phyloP scores from a whole-genome alignment of 2,113 vertebrate species.

The Dromaius novaehollandiae region DNA sequence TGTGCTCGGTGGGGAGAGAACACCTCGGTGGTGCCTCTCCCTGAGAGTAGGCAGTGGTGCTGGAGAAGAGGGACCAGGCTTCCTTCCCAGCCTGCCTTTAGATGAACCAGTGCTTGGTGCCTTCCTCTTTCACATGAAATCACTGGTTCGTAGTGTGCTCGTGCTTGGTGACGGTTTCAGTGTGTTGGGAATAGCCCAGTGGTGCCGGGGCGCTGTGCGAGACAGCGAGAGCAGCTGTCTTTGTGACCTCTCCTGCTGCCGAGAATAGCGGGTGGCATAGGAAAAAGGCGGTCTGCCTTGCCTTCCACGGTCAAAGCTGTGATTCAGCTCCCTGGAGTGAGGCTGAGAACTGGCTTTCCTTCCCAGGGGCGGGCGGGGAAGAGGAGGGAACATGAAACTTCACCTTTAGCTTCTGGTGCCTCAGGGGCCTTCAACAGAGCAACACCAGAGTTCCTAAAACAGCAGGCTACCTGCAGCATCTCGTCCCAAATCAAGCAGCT shows the following conservation, averaged over 20 bases:
- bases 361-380: no score
- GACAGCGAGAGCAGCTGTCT: fast-evolving
- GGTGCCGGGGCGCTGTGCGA: neutral
- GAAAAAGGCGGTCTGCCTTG: neutral
- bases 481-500: neutral
- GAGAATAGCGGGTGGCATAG: neutral
- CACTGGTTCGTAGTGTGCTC: fast-evolving
- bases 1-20: neutral
- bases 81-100: fast-evolving
- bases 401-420: fast-evolving
- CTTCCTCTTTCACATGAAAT: neutral
- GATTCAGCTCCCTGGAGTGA: neutral
- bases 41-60: neutral
- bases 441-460: neutral
- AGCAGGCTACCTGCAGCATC: neutral
- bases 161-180: fast-evolving
- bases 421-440: neutral
- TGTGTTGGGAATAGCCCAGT: fast-evolving
- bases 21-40: fast-evolving
- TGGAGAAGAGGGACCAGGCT: fast-evolving
- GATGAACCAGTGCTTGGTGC: fast-evolving
- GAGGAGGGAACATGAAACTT: fast-evolving
- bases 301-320: fast-evolving
- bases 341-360: no score
- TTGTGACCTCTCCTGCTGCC: neutral